phyloP scores from a whole-genome alignment of 2,888 invertebrate species.

The Parascotia fuliginaria region DNA sequence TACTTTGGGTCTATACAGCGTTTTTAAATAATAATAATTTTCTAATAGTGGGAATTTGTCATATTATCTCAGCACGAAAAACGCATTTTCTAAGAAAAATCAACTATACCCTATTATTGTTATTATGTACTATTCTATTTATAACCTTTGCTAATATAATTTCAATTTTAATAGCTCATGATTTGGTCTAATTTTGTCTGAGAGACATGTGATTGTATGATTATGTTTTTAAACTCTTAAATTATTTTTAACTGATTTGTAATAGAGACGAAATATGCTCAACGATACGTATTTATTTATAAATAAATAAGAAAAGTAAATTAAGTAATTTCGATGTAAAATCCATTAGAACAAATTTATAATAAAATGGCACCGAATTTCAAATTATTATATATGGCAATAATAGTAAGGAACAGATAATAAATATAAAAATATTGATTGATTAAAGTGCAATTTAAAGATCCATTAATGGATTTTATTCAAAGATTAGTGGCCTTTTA shows the following conservation, averaged over 20 bases:
- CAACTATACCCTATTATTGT: conserved; percentile 1
- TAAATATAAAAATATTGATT: not conserved
- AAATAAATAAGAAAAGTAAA: not conserved
- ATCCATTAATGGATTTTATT: too few relatives aligned
- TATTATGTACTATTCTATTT: conserved; percentile 17
- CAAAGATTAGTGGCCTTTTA: too few relatives aligned
- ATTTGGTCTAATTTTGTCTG: conserved; percentile 32
- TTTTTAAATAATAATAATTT: too few relatives aligned
- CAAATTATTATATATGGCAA: conserved; percentile 34
- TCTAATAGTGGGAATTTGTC: too few relatives aligned
- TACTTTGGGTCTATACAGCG: too few relatives aligned
- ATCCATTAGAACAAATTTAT: not conserved
- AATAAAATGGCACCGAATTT: not conserved
- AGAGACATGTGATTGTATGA: not conserved
- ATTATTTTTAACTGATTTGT: too few relatives aligned
- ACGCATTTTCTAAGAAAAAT: conserved; percentile 14
- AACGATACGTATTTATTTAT: too few relatives aligned
- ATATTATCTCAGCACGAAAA: conserved; percentile 25
- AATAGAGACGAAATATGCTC: too few relatives aligned
- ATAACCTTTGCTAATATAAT: conserved; percentile 16
- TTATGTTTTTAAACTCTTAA: conserved; percentile 11
- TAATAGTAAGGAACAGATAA: conserved; percentile 13
- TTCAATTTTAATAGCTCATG: conserved; percentile 26
- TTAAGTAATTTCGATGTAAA: not conserved
- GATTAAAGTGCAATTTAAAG: too few relatives aligned